phyloP scores from a whole-genome alignment of 2,888 invertebrate species.

The Dasysyrphus albostriatus region DNA sequence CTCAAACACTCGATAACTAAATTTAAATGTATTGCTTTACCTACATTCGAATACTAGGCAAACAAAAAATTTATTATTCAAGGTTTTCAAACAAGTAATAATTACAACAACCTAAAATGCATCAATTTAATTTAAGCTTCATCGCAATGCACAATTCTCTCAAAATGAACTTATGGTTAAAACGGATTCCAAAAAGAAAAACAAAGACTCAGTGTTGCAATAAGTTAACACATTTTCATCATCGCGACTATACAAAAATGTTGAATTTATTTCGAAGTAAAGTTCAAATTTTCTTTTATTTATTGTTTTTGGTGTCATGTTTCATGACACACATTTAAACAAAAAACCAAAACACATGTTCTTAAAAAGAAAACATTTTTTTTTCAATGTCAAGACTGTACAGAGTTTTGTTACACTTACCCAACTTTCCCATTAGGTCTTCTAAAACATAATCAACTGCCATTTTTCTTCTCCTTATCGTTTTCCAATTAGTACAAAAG shows the following conservation, averaged over 20 bases:
- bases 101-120: neutral
- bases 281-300: neutral
- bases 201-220: neutral
- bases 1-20: no score
- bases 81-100: neutral
- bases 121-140: neutral
- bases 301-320: neutral
- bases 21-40: no score
- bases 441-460: constrained; percentile 87
- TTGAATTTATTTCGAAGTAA: neutral
- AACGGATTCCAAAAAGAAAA: neutral
- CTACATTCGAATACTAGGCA: no score
- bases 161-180: neutral
- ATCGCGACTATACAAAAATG: neutral
- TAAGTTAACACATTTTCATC: constrained; percentile 16
- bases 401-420: constrained; percentile 82
- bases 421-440: constrained; percentile 88
- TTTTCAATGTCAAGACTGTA: constrained; percentile 12
- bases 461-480: constrained; percentile 82
- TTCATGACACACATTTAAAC: neutral
- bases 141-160: neutral
- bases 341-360: constrained; percentile 4
- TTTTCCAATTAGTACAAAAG: neutral
- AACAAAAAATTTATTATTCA: neutral
- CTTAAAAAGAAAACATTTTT: neutral